A percentile compares a stretch with the other conserved stretches of the same genome.
Conservation (phyloP, 2,888 invertebrate species). For the Synergus umbraculus region DNA sequence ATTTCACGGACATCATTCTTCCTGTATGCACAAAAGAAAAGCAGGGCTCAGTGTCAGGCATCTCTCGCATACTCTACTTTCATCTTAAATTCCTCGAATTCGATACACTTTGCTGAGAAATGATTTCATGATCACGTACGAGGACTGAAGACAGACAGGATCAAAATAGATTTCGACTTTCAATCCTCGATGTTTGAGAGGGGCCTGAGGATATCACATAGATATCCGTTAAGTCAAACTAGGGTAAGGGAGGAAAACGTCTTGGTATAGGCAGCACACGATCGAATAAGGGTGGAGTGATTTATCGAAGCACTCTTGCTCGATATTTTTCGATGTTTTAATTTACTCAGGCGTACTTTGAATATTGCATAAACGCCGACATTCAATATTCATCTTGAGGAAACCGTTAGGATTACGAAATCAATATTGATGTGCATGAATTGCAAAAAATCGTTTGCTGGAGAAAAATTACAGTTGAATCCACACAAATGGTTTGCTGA, state of each 20-base stretch:
- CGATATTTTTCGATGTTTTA: slow-evolving; percentile 37
- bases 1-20: slow-evolving; percentile 37
- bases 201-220: background rate
- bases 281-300: slow-evolving; percentile 27
- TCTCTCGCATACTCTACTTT: slow-evolving; percentile 19
- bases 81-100: slow-evolving; percentile 31
- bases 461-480: slow-evolving; percentile 34
- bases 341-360: slow-evolving; percentile 25
- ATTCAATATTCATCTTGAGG: slow-evolving; percentile 30
- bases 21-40: slow-evolving; percentile 14
- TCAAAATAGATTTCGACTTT: slow-evolving; percentile 36
- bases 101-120: slow-evolving; percentile 37
- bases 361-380: slow-evolving; percentile 9
- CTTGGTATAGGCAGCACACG: slow-evolving; percentile 2
- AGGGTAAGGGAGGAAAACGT: background rate
- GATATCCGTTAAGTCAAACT: slow-evolving; percentile 23
- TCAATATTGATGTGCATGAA: slow-evolving; percentile 37
- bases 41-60: slow-evolving; percentile 22
- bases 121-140: slow-evolving; percentile 38
- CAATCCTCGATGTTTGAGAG: slow-evolving; percentile 10
- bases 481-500: slow-evolving; percentile 37
- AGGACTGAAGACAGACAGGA: slow-evolving; percentile 7
- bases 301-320: slow-evolving; percentile 33
- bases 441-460: slow-evolving; percentile 21
- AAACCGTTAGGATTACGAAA: slow-evolving; percentile 23